These are phyloP conservation scores for Gymnoscopelus microlampas DNA, from an alignment of 2,797 vertebrate genomes.

Conservation along the genomic window DNA sequence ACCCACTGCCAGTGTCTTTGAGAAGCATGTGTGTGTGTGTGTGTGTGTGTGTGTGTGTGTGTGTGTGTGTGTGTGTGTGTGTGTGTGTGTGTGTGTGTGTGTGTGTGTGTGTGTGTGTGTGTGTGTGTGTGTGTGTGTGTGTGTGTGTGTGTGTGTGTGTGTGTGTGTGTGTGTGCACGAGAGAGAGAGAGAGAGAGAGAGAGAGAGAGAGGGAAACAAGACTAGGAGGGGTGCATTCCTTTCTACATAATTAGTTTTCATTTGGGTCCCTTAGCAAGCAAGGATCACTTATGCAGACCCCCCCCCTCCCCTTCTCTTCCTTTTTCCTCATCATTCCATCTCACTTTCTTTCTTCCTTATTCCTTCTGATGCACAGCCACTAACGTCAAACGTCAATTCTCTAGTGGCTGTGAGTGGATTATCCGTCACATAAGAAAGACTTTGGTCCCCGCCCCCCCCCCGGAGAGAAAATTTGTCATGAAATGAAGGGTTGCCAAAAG, in stretches of 20 bases:
- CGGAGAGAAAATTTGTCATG: slow-evolving; percentile 21
- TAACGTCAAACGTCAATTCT: slow-evolving; percentile 9
- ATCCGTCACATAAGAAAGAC: slow-evolving; percentile 1
- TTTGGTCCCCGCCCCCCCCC: not conserved
- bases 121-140: too few species aligned
- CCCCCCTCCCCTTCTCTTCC: not conserved
- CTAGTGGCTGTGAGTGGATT: not conserved
- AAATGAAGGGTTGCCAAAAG: not conserved
- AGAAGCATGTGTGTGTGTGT: slow-evolving; percentile 14
- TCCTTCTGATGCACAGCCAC: slow-evolving; percentile 7
- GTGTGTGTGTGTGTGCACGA: too few species aligned
- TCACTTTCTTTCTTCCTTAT: slow-evolving; percentile 13
- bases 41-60: too few species aligned
- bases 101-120: too few species aligned
- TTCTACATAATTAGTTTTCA: slow-evolving; percentile 67
- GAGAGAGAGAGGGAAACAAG: slow-evolving; percentile 29
- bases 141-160: too few species aligned
- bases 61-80: too few species aligned
- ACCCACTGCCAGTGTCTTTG: slow-evolving; percentile 55
- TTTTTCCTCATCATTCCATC: not conserved
- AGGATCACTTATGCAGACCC: not conserved
- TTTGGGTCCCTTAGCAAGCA: slow-evolving; percentile 37
- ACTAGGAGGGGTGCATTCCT: slow-evolving; percentile 63
- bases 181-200: not conserved
- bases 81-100: too few species aligned